Evolutionary conservation across 2,888 invertebrate species (phyloP), one percentile per base, ranked within the genome.

Genomic region (Caenorhabditis sp.): DNA sequence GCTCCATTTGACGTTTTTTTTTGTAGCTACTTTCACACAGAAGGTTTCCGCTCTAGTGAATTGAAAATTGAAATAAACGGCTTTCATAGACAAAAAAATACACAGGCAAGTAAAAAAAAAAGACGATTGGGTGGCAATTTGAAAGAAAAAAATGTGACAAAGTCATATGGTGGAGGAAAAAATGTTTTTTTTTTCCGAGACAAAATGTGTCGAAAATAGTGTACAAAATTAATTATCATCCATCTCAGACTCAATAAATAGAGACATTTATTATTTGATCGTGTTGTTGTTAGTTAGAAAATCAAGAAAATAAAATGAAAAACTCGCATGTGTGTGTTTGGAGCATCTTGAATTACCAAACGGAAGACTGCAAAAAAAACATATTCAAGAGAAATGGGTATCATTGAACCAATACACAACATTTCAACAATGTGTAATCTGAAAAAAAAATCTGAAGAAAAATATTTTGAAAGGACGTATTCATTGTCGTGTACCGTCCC

Each of bases 21-120:
- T 26, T 36, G 43, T 43, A 54, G 25, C 27, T 59, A n/a, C 57
- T 17, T 59, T 36, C 58, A 26, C 21, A 20, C 36, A 20, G 65
- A 62, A 63, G 63, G 66, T 70, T 70, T 70, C 70, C 70, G 70
- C 70, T 70, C 70, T 66, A 59, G 63, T 70, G 70, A 67, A 70
- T 67, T 54, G 31, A 70, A 66, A 66, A 66, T 66, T 70, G 70
- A 70, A 70, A 70, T 70, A 70, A 70, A 70, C 70, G 66, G 67
- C 70, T 64, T 70, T 69, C 64, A 50, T 57, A 58, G 52, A 62
- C 62, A 65, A 27, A 31, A 31, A 31, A 31, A 31, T 31, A 53
- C 49, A 63, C 69, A 69, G 52, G 52, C 31, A 31, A 31, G 31
- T 31, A 12, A 8, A 20, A 20, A 23, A 20, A 23, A 17, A 56